Conservation (phyloP, 2,888 invertebrate species). For the Limnephilus auricula region DNA sequence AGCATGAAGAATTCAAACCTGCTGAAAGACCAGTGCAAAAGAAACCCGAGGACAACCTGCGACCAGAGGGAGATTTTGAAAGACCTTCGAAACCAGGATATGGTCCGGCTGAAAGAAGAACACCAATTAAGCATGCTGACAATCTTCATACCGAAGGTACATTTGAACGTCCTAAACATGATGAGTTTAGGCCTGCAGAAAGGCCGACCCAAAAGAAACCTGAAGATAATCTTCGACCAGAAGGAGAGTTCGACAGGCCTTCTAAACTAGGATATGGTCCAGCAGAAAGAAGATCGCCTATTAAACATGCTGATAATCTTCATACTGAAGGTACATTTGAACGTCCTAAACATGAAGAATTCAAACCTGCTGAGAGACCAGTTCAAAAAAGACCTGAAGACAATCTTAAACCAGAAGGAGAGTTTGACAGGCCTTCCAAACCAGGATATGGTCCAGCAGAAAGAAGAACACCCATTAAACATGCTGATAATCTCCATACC, state of each 20-base stretch:
- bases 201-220: constrained; percentile 71
- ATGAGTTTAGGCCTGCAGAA: constrained; percentile 72
- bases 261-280: constrained; percentile 73
- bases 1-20: constrained; percentile 68
- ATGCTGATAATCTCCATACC: constrained; percentile 74
- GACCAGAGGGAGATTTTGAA: constrained; percentile 74
- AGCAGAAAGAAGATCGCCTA: constrained; percentile 69
- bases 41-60: constrained; percentile 74
- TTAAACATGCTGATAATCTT: constrained; percentile 71
- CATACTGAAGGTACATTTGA: constrained; percentile 76
- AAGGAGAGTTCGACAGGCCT: constrained; percentile 77
- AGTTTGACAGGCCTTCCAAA: constrained; percentile 72
- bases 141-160: constrained; percentile 76
- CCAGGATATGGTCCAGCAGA: constrained; percentile 73
- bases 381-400: constrained; percentile 76
- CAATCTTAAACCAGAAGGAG: constrained; percentile 79
- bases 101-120: constrained; percentile 72
- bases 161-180: constrained; percentile 69
- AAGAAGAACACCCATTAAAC: constrained; percentile 72
- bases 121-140: constrained; percentile 72
- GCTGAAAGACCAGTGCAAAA: constrained; percentile 70
- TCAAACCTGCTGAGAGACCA: constrained; percentile 74
- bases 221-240: constrained; percentile 75
- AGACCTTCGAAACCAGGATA: constrained; percentile 72
- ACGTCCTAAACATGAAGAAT: constrained; percentile 72